Percentiles rank a stretch among this genome's conserved stretches.
phyloP scores from a whole-genome alignment of 2,797 vertebrate species.

The Cryptoprocta ferox region DNA sequence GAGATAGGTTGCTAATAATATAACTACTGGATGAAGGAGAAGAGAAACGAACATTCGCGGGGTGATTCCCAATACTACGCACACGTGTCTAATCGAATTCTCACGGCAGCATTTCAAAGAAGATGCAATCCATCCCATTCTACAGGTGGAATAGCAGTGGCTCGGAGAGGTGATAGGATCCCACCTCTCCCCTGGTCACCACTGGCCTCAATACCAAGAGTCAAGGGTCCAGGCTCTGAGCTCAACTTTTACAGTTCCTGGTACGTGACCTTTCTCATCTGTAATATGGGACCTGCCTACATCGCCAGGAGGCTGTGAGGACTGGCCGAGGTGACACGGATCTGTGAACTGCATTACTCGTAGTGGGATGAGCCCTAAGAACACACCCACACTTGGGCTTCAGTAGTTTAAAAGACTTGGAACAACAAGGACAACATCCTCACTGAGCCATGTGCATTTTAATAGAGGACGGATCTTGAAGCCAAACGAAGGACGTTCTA shows the following conservation, averaged over 20 bases:
- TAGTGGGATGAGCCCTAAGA: background rate
- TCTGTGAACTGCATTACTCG: background rate
- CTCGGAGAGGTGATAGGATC: background rate
- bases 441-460: accelerated
- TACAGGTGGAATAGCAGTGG: background rate
- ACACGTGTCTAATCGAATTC: background rate
- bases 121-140: background rate
- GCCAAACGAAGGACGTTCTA: background rate
- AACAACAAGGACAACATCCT: background rate
- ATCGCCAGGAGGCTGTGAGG: accelerated
- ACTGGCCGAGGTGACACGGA: background rate
- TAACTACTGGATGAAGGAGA: too few species aligned
- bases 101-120: background rate
- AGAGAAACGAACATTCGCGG: background rate
- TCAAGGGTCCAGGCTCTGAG: background rate
- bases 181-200: background rate
- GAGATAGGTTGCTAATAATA: accelerated
- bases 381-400: accelerated
- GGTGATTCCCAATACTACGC: background rate
- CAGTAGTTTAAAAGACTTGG: background rate
- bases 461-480: background rate
- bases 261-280: background rate
- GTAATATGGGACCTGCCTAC: background rate
- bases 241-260: background rate
- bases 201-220: background rate